These are phyloP conservation scores for Turnix velox DNA, from an alignment of 2,113 vertebrate species.

Conservation along the genomic window DNA sequence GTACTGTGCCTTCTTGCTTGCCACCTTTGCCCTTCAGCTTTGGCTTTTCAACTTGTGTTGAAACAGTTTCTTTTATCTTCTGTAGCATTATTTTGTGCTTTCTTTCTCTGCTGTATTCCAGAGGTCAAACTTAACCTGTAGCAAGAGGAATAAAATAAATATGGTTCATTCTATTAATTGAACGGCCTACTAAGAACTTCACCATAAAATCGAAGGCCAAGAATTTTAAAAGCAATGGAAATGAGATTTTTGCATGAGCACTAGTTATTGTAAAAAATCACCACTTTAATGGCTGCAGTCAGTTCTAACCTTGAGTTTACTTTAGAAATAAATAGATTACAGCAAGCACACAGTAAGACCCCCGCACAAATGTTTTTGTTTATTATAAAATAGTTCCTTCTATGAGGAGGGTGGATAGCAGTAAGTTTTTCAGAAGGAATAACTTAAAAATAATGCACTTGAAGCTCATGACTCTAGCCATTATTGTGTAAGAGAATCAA, in stretches of 20 bases:
- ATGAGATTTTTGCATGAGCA: neutral
- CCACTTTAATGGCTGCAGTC: constrained; percentile 5
- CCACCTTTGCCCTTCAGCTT: constrained; percentile 53
- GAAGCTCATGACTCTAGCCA: neutral
- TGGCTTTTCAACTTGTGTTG: neutral
- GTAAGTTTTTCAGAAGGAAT: neutral
- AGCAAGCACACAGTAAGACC: constrained; percentile 28
- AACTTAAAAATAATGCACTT: neutral
- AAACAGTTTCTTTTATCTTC: neutral
- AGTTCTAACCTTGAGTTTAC: constrained; percentile 59
- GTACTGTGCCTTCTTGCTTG: neutral
- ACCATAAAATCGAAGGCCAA: neutral
- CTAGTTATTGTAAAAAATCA: constrained; percentile 5
- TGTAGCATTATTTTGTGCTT: neutral
- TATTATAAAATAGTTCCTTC: constrained; percentile 1
- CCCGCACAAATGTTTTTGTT: neutral
- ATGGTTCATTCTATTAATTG: constrained; percentile 2
- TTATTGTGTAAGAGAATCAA: neutral
- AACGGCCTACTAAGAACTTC: neutral
- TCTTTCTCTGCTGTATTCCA: constrained; percentile 9
- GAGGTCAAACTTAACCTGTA: constrained; percentile 50
- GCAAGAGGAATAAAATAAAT: constrained; percentile 18
- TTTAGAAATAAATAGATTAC: constrained; percentile 39
- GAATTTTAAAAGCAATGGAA: neutral
- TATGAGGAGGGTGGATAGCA: neutral